phyloP scores from a whole-genome alignment of 2,888 invertebrate genomes.

The Encarsia formosa region DNA sequence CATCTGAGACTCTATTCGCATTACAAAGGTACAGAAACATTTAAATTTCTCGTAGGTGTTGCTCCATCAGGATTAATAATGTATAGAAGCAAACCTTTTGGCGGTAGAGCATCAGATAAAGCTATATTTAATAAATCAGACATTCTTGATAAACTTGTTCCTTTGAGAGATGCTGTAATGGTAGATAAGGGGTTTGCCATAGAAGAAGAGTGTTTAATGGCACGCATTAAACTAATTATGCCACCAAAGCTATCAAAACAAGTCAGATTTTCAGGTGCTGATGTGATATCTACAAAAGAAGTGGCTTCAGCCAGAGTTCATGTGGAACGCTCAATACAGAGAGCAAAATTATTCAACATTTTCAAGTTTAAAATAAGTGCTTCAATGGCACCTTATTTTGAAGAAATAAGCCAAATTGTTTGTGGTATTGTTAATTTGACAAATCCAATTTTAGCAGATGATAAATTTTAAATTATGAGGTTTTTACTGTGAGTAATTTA shows the following conservation, averaged over 20 bases:
- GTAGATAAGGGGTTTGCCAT: background rate
- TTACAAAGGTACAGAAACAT: background rate
- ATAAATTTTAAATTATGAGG: too few relatives aligned
- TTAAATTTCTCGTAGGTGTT: background rate
- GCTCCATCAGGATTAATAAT: background rate
- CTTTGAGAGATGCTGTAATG: background rate
- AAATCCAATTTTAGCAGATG: conserved; percentile 8
- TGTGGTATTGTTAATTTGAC: conserved; percentile 14
- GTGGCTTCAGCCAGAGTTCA: conserved; percentile 17
- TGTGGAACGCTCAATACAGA: conserved; percentile 16
- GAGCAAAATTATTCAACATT: conserved; percentile 14
- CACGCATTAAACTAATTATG: background rate
- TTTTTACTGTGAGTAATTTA: too few relatives aligned
- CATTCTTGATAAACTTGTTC: background rate
- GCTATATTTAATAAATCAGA: background rate
- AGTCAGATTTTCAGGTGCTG: background rate
- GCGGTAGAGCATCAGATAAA: background rate
- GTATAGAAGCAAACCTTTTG: background rate
- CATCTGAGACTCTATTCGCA: background rate
- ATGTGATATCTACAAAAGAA: background rate
- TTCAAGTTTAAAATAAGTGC: conserved; percentile 6
- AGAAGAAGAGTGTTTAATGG: background rate
- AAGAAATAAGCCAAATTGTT: conserved; percentile 1
- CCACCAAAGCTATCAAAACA: background rate
- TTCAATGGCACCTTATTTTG: background rate